These are phyloP conservation scores for Mactromeris polynyma DNA, from an alignment of 2,888 invertebrate species.

Conservation along the genomic window DNA sequence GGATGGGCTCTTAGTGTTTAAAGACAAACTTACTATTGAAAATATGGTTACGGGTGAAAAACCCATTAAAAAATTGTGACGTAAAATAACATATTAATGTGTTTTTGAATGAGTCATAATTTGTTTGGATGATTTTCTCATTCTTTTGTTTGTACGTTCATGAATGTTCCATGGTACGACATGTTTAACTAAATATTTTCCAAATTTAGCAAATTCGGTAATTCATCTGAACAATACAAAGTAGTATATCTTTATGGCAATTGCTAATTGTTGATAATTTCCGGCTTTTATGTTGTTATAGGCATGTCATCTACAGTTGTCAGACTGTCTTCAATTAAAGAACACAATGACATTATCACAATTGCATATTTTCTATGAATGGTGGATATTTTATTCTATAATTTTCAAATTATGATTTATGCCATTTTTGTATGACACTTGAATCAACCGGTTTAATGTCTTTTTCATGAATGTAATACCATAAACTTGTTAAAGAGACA, in stretches of 20 bases:
- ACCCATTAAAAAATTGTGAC: neutral
- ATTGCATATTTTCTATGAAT: neutral
- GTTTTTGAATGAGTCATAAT: neutral
- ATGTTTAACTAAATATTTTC: neutral
- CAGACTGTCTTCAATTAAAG: neutral
- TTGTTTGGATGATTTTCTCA: neutral
- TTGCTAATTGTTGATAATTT: neutral
- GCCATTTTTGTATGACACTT: neutral
- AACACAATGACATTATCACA: neutral
- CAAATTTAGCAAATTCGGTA: neutral
- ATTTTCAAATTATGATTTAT: conserved; percentile 4
- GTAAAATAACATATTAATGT: neutral
- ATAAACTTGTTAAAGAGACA: neutral
- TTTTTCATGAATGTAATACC: neutral
- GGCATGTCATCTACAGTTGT: neutral
- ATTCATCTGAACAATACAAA: neutral
- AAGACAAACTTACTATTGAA: too few relatives aligned
- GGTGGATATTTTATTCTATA: neutral
- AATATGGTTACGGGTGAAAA: too few relatives aligned
- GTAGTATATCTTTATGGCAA: conserved; percentile 1
- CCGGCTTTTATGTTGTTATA: neutral
- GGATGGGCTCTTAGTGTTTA: too few relatives aligned
- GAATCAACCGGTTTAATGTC: neutral
- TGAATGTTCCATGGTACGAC: neutral
- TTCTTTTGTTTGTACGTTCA: neutral